These are phyloP conservation scores for Benitochromis conjunctus DNA, from an alignment of 2,113 vertebrate genomes.

Conservation along the genomic window DNA sequence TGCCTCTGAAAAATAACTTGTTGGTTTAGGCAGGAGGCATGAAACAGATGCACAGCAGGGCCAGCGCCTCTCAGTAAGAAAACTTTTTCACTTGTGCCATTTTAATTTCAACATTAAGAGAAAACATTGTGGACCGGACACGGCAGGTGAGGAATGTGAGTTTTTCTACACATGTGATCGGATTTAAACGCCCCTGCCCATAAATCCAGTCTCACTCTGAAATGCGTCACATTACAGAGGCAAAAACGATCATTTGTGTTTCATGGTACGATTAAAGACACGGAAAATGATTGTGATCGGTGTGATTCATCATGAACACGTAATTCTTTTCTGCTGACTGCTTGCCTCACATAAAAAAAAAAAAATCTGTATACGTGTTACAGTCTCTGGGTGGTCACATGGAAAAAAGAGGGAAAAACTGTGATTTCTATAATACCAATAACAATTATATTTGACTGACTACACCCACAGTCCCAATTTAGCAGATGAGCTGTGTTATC, in stretches of 20 bases:
- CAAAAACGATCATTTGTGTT: not conserved
- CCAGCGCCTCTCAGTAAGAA: fast-evolving
- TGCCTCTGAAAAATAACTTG: not conserved
- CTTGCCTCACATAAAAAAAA: not conserved
- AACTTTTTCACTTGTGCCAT: not conserved
- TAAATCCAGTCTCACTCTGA: not conserved
- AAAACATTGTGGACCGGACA: not conserved
- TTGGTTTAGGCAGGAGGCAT: not conserved
- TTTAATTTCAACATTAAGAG: not conserved
- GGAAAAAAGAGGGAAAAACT: not conserved
- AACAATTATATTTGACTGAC: not conserved
- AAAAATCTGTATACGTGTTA: not conserved
- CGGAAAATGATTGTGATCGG: not conserved
- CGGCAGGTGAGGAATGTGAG: not conserved
- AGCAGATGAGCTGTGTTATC: not conserved
- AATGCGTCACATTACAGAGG: not conserved
- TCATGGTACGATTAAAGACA: not conserved
- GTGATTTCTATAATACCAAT: not conserved
- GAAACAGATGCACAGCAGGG: not conserved
- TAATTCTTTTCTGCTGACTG: not conserved
- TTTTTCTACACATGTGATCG: not conserved
- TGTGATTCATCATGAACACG: not conserved
- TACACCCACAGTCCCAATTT: not conserved
- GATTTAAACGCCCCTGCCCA: not conserved
- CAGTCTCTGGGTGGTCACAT: not conserved